Evolutionary conservation across 2,888 invertebrate genomes (phyloP).

Genomic region (Cyclophora punctaria): DNA sequence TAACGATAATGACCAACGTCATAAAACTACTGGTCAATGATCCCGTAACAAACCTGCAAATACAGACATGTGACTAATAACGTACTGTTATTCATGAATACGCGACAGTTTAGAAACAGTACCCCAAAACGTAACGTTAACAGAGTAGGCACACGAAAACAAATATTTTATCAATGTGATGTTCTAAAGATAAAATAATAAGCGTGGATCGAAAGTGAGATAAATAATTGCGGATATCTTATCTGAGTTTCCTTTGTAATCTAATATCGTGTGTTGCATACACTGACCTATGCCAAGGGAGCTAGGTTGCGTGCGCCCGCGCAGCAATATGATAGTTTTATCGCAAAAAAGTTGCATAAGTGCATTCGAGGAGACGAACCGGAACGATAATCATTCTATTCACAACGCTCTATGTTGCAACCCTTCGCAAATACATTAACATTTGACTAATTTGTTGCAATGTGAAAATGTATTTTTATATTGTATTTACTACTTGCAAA

Average conservation of each 20-base stretch:
- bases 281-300: slow-evolving; percentile 65
- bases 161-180: too few species aligned
- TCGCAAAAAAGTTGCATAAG: slow-evolving; percentile 50
- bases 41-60: slow-evolving; percentile 32
- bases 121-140: too few species aligned
- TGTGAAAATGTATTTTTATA: too few species aligned
- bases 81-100: slow-evolving; percentile 1
- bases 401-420: too few species aligned
- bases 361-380: slow-evolving; percentile 17
- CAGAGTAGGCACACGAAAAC: too few species aligned
- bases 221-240: slow-evolving; percentile 27
- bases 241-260: slow-evolving; percentile 43
- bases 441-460: too few species aligned
- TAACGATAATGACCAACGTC: slow-evolving; percentile 13
- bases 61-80: slow-evolving; percentile 18
- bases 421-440: too few species aligned
- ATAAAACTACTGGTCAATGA: slow-evolving; percentile 32
- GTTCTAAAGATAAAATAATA: too few species aligned
- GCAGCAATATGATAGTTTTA: slow-evolving; percentile 34
- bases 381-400: slow-evolving; percentile 11
- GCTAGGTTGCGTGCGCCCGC: slow-evolving; percentile 34
- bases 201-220: slow-evolving; percentile 5
- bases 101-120: too few species aligned
- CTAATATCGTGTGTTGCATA: slow-evolving; percentile 47
- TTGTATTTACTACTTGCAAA: too few species aligned